These are phyloP conservation scores for Oncorhynchus nerka DNA, from an alignment of 2,113 vertebrate genomes.

Conservation along the genomic window DNA sequence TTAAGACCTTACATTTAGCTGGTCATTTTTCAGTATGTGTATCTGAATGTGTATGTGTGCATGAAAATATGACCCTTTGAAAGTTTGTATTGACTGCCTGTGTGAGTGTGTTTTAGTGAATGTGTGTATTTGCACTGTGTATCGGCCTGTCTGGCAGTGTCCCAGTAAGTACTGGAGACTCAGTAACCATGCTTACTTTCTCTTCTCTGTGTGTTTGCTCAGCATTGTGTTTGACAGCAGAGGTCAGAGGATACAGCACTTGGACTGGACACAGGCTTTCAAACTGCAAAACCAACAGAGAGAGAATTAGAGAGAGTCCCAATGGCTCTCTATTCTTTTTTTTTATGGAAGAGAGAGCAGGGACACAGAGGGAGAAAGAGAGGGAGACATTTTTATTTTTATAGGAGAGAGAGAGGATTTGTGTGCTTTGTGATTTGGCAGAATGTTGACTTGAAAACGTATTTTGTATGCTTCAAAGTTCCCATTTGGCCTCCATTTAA, in stretches of 20 bases:
- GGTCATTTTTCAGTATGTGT: no score
- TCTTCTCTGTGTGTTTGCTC: conserved; percentile 13
- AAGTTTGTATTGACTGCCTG: no score
- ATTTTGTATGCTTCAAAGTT: conserved; percentile 49
- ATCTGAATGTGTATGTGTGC: no score
- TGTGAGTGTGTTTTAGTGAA: background rate
- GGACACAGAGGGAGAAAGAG: conserved; percentile 4
- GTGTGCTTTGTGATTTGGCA: conserved; percentile 16
- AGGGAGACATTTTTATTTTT: background rate
- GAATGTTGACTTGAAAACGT: conserved; percentile 8
- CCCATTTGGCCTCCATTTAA: background rate
- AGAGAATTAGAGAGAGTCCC: background rate
- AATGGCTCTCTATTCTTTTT: background rate
- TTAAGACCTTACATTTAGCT: no score
- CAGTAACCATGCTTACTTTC: conserved; percentile 26
- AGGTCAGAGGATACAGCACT: conserved; percentile 40
- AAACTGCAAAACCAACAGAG: conserved; percentile 5
- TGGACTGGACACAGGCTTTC: conserved; percentile 15
- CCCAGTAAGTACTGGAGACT: conserved; percentile 14
- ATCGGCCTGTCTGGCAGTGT: background rate
- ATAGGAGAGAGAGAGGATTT: conserved; percentile 2
- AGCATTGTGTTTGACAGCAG: conserved; percentile 30
- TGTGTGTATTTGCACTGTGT: conserved; percentile 1
- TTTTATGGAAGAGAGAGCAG: background rate
- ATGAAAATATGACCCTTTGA: no score